phyloP scores from a whole-genome alignment of 2,797 vertebrate species.

The Rachycentron canadum region DNA sequence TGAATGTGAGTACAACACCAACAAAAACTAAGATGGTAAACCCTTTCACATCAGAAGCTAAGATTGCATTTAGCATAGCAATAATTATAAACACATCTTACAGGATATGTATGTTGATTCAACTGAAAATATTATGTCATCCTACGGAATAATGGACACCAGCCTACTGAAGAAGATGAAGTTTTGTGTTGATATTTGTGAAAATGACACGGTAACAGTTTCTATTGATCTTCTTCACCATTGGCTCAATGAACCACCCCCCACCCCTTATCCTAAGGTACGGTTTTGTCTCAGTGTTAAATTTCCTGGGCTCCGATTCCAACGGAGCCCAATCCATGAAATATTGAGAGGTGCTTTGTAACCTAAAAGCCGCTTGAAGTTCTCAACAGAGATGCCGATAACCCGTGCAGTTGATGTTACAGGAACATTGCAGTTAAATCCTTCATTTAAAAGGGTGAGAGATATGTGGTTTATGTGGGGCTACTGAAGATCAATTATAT shows the following conservation, averaged over 20 bases:
- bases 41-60: neutral
- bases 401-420: conserved; percentile 18
- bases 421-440: conserved; percentile 5
- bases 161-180: neutral
- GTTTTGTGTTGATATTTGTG: conserved; percentile 10
- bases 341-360: conserved; percentile 72
- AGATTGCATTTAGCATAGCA: neutral
- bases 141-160: neutral
- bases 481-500: conserved; percentile 24
- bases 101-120: neutral
- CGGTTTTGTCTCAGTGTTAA: conserved; percentile 64
- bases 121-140: neutral
- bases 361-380: conserved; percentile 51
- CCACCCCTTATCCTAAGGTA: conserved; percentile 41
- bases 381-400: conserved; percentile 13
- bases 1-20: neutral
- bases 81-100: neutral
- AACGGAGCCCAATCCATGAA: conserved; percentile 67
- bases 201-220: conserved; percentile 17
- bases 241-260: conserved; percentile 22
- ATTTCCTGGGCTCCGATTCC: conserved; percentile 61
- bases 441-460: conserved; percentile 19
- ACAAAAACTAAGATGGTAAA: neutral
- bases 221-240: conserved; percentile 17
- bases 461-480: conserved; percentile 16